Evolutionary conservation across 2,113 vertebrate genomes (phyloP).

Genomic region (Rhagologus leucostigma): DNA sequence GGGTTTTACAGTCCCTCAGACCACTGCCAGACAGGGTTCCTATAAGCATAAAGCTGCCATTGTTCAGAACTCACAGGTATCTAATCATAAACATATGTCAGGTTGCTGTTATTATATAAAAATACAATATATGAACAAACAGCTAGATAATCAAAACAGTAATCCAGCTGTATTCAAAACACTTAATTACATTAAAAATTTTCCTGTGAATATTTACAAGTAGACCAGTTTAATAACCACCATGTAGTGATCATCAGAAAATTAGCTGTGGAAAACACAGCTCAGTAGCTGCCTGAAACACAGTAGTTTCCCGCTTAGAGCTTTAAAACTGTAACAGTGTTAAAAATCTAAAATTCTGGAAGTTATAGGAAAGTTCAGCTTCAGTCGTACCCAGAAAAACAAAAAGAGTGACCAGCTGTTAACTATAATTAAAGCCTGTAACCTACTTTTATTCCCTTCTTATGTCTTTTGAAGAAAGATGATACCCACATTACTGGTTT

Average conservation of each 20-base stretch:
- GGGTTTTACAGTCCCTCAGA: background rate
- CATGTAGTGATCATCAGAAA: background rate
- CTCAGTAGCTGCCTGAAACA: background rate
- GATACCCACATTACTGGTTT: background rate
- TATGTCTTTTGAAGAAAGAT: background rate
- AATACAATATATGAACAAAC: background rate
- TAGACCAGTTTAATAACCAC: background rate
- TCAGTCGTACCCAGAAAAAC: background rate
- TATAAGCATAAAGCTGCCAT: background rate
- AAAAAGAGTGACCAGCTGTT: background rate
- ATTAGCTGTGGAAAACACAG: background rate
- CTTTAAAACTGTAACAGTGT: background rate
- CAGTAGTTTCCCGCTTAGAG: background rate
- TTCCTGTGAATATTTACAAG: background rate
- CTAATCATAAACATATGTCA: background rate
- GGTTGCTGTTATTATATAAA: background rate
- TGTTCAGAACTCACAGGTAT: background rate
- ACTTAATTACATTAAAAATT: background rate
- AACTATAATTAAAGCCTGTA: background rate
- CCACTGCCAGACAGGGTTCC: background rate
- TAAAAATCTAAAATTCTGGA: background rate
- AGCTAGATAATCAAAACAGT: background rate
- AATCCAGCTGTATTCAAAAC: background rate
- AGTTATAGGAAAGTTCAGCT: background rate
- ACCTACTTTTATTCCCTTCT: background rate